These are phyloP conservation scores for Xiphorhynchus erythropygius DNA, from an alignment of 2,797 vertebrate genomes.

Conservation along the genomic window DNA sequence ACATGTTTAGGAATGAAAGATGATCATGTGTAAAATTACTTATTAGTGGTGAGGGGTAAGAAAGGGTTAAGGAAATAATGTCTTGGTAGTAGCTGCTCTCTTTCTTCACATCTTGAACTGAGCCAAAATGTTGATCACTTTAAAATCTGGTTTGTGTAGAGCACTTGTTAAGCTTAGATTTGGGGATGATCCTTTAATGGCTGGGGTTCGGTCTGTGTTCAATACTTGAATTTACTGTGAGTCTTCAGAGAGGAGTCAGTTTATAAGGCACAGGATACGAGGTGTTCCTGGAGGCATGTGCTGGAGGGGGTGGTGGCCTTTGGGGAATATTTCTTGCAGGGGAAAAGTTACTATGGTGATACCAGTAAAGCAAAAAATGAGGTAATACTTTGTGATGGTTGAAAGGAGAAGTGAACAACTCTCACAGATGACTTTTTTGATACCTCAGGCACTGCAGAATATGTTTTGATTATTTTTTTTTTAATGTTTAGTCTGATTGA, in stretches of 20 bases:
- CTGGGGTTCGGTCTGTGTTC: neutral
- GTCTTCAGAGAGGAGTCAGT: neutral
- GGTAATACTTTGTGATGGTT: conserved; percentile 35
- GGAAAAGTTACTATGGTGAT: conserved; percentile 48
- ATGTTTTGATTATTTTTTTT: neutral
- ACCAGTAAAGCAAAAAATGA: conserved; percentile 58
- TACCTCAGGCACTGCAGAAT: conserved; percentile 12
- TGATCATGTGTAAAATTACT: neutral
- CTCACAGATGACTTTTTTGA: conserved; percentile 30
- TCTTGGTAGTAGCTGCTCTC: conserved; percentile 15
- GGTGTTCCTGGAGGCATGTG: conserved; percentile 32
- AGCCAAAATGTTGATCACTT: neutral
- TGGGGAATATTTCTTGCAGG: conserved; percentile 29
- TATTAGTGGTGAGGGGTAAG: neutral
- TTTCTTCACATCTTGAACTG: neutral
- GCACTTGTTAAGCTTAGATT: conserved; percentile 17
- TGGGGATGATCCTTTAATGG: conserved; percentile 26
- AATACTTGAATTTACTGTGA: neutral
- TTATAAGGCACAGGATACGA: neutral
- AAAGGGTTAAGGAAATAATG: neutral
- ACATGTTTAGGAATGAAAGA: conserved; percentile 25
- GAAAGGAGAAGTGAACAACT: neutral
- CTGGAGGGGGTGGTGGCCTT: neutral
- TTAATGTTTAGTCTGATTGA: conserved; percentile 51
- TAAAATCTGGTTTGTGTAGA: neutral